Conservation (phyloP, 2,113 vertebrate species). For the Limnothrissa miodon region DNA sequence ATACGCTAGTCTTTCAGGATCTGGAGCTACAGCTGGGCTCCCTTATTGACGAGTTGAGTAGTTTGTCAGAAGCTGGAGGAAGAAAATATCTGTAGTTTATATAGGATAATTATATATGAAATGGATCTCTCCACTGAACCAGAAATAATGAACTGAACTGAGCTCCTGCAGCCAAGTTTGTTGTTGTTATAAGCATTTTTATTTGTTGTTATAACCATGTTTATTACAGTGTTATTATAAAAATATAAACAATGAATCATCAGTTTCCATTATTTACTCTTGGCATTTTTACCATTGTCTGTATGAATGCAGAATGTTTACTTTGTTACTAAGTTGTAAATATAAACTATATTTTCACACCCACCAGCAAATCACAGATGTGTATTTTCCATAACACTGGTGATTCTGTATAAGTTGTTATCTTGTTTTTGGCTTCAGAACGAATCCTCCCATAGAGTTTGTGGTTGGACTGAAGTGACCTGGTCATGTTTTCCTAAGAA, state of each 20-base stretch:
- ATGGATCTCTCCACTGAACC: too few relatives aligned
- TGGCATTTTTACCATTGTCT: neutral
- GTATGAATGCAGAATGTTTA: neutral
- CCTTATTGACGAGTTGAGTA: neutral
- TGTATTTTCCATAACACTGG: neutral
- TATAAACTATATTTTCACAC: neutral
- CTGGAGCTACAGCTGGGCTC: neutral
- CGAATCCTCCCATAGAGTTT: neutral
- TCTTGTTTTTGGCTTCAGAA: neutral
- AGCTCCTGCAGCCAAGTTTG: too few relatives aligned
- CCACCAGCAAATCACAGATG: neutral
- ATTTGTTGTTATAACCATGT: too few relatives aligned
- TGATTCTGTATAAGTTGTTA: conserved; percentile 1
- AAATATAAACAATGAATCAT: neutral
- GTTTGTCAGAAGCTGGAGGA: neutral
- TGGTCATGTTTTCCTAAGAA: neutral
- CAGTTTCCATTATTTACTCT: neutral
- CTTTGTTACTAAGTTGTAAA: neutral
- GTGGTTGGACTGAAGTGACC: neutral
- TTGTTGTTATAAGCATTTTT: too few relatives aligned
- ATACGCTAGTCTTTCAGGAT: neutral
- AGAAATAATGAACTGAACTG: too few relatives aligned
- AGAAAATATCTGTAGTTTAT: neutral
- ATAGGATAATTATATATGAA: neutral
- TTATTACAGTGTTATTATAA: neutral